phyloP scores from a whole-genome alignment of 1,140 invertebrate genomes.

The Aphidius gifuensis region DNA sequence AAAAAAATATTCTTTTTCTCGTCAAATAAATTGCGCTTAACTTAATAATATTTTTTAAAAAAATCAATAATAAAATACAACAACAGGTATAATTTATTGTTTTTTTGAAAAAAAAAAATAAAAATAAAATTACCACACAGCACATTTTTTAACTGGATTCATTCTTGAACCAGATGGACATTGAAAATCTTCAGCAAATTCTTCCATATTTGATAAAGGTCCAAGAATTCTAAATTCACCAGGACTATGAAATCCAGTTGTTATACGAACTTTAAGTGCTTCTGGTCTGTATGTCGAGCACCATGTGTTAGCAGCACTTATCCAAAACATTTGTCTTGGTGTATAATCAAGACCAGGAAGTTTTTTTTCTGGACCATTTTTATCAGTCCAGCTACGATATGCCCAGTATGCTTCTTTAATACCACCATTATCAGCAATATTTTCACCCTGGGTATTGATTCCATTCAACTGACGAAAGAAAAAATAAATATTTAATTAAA shows the following conservation, averaged over 20 bases:
- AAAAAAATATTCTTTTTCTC: too few species aligned
- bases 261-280: constrained; percentile 67
- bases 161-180: constrained; percentile 72
- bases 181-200: constrained; percentile 78
- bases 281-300: constrained; percentile 62
- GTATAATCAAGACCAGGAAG: constrained; percentile 53
- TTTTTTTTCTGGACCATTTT: constrained; percentile 63
- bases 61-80: too few species aligned
- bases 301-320: constrained; percentile 51
- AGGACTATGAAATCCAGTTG: constrained; percentile 66
- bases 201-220: constrained; percentile 38
- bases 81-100: too few species aligned
- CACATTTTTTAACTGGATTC: constrained; percentile 84
- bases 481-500: neutral
- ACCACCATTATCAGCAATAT: constrained; percentile 88
- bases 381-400: constrained; percentile 68
- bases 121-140: constrained; percentile 71
- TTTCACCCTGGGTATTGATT: constrained; percentile 86
- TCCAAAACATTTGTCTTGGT: constrained; percentile 24
- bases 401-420: constrained; percentile 84
- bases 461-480: constrained; percentile 68
- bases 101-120: neutral
- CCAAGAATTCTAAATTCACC: constrained; percentile 57
- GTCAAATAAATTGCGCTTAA: too few species aligned
- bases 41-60: too few species aligned